Base-by-base conservation (phyloP, 2,113 vertebrate species). In the Crotalus horridus region DNA sequence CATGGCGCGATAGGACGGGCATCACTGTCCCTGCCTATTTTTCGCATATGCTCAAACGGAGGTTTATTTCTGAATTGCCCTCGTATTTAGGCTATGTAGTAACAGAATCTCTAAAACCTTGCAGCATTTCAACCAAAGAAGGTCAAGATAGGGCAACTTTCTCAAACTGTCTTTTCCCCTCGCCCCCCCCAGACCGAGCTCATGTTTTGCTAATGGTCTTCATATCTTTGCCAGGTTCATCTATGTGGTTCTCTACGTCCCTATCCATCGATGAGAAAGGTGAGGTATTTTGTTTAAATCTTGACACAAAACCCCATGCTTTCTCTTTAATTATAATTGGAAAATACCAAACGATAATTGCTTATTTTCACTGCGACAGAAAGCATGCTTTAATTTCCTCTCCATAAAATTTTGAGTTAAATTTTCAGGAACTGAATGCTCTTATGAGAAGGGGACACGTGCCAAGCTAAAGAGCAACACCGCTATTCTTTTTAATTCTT, bases 141-240 rank as follows among this genome's bases (percentile, higher is more conserved):
- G 2, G n/a, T 74, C n/a, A 15, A 33, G n/a, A 33, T 6, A 17
- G n/a, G 5, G 2, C n/a, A 74, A 74, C 64, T 33, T 74, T 33
- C 64, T 74, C 64, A 69, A 69, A 69, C n/a, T 33, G 11, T n/a
- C 29, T 15, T 2, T 0, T 1, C 39, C 39, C 4, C 4, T 4
- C 12, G 26, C 0, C 5, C 0, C 12, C 11, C 4, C 61, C 61
- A 0, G 12, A 2, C n/a, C 0, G 6, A 33, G 64, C 5, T 33
- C 12, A 6, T 64, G 61, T 74, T 33, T 74, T 74, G 13, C 64
- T 81, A 81, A 81, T 20, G n/a, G 69, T 81, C 69, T 39, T 39
- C n/a, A 7, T 81, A 39, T 39, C 69, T 39, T 81, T 20, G 15
- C 15, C 15, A 13, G 12, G 64, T 13, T 69, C 29, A 69, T n/a